Evolutionary conservation across 2,113 vertebrate species (phyloP).

Genomic region (Colossoma macropomum): DNA sequence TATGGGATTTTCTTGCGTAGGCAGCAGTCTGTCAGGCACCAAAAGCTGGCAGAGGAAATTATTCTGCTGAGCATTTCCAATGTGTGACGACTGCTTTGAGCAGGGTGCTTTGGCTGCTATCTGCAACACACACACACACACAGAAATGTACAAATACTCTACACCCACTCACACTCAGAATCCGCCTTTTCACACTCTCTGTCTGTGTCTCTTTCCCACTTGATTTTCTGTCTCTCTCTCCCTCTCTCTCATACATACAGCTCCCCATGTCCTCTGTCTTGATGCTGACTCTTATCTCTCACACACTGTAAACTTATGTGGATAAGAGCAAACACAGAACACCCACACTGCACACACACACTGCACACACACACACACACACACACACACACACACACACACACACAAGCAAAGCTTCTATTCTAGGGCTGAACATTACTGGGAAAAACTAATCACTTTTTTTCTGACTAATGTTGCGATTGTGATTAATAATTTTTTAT

Average conservation of each 20-base stretch:
- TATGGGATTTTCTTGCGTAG: neutral
- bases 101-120: slow-evolving; percentile 7
- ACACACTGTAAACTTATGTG: slow-evolving; percentile 31
- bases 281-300: slow-evolving; percentile 35
- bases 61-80: slow-evolving; percentile 1
- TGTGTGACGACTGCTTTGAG: slow-evolving; percentile 11
- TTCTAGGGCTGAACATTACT: no score
- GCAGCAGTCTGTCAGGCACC: neutral
- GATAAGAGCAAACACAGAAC: slow-evolving; percentile 28
- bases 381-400: slow-evolving; percentile 18
- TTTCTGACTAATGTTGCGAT: no score
- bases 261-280: slow-evolving; percentile 2
- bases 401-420: slow-evolving; percentile 11
- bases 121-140: slow-evolving; percentile 37
- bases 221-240: neutral
- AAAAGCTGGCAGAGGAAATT: slow-evolving; percentile 23
- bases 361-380: slow-evolving; percentile 25
- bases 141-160: neutral
- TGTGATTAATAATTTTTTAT: no score
- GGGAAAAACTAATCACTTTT: no score
- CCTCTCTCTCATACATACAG: slow-evolving; percentile 2
- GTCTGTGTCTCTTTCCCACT: neutral
- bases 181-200: neutral
- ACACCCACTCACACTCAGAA: neutral
- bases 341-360: slow-evolving; percentile 18